These are phyloP conservation scores for Drosophila orosa DNA, from an alignment of 1,140 invertebrate species.

Conservation along the genomic window DNA sequence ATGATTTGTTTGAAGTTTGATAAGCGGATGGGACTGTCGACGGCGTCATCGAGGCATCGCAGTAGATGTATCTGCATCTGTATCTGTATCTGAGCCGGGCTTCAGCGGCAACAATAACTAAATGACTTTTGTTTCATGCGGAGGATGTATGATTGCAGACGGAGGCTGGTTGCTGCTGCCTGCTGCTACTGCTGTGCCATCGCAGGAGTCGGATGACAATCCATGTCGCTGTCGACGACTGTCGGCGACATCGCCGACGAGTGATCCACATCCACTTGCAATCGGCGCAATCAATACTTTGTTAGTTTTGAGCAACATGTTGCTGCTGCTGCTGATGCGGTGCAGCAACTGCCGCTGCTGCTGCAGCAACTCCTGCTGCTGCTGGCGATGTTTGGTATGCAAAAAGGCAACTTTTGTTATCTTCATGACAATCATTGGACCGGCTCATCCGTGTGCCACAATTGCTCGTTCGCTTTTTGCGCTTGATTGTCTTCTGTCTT, in stretches of 20 bases:
- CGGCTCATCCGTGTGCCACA: conserved; percentile 79
- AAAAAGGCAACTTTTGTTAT: conserved; percentile 83
- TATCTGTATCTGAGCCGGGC: conserved; percentile 25
- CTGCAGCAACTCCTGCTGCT: conserved; percentile 27
- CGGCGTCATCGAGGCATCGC: conserved; percentile 59
- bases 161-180: conserved; percentile 22
- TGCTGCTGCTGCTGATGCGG: conserved; percentile 68
- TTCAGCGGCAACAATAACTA: conserved; percentile 75
- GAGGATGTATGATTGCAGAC: conserved; percentile 64
- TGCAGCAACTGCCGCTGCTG: conserved; percentile 45
- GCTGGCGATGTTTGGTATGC: conserved; percentile 76
- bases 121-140: conserved; percentile 77
- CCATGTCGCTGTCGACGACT: conserved; percentile 74
- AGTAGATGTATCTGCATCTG: conserved; percentile 47
- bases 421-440: conserved; percentile 78
- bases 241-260: conserved; percentile 55
- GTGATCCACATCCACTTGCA: conserved; percentile 80
- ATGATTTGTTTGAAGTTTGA: conserved; percentile 82
- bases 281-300: conserved; percentile 82
- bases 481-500: conserved; percentile 77
- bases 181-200: conserved; percentile 19
- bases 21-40: conserved; percentile 83
- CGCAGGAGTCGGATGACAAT: conserved; percentile 71
- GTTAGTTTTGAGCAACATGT: conserved; percentile 82
- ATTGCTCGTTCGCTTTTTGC: conserved; percentile 81